Evolutionary conservation across 2,113 vertebrate species (phyloP), one percentile per base, ranked within the genome.

Genomic region (Psilopogon haemacephalus): DNA sequence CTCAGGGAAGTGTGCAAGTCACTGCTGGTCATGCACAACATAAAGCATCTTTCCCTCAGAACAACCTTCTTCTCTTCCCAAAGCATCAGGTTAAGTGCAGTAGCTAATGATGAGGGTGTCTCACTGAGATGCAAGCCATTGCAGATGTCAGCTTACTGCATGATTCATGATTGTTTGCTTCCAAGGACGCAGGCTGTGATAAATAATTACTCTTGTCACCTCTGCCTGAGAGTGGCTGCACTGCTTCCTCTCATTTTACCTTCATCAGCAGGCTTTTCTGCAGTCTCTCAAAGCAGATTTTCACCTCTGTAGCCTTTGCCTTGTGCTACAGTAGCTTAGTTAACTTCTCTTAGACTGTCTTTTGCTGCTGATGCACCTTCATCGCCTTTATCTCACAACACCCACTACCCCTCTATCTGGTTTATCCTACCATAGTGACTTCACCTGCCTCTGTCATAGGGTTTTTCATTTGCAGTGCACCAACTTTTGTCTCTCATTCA

Each of bases 371-470:
- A 84, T 40, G 6, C 50, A 33, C 20, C 14, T 67, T 8, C 5
- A 13, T 62, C 38, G 13, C 38, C 38, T 67, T 11, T 32, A 6
- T 38, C 44, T 71, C 17, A 10, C 40, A 46, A 16, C 9, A 46
- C 26, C 30, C 6, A 6, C 40, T 52, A 2, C 11, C 16, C 75
- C 70, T 50, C 15, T 65, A 1, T 48, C 63, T 70, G 35, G 65
- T 65, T 58, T 59, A 24, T 58, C 17, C 21, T 10, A 12, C 28
- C 7, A 3, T 5, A 18, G 28, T 37, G 35, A 30, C 52, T 79
- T 74, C 55, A 48, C 21, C 6, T 3, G 1, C 12, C 15, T 42
- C 15, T 55, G 5, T 59, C 4, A 0, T 3, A 16, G 7, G 7
- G 8, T 56, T 82, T 85, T 78, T 13, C 6, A 6, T 37, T 69